These are phyloP conservation scores for Aurelia sp. DNA, from an alignment of 30 jellyfish, hydroid and myxozoan genomes.

Conservation along the genomic window DNA sequence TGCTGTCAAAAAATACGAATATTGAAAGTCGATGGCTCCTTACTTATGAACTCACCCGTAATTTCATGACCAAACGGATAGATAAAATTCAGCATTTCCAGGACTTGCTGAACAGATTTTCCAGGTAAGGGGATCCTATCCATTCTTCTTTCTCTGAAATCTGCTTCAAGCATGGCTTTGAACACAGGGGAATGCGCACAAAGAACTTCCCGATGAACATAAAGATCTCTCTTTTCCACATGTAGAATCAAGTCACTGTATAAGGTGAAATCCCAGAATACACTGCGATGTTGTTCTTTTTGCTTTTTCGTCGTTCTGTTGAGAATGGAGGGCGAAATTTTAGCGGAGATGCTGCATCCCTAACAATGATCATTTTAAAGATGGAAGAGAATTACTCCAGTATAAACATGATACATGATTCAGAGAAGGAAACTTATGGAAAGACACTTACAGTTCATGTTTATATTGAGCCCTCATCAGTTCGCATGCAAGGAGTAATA, in stretches of 20 bases:
- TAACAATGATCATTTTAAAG: too few species aligned
- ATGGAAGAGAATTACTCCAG: too few species aligned
- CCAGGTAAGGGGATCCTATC: slow-evolving; percentile 76
- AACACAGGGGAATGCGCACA: slow-evolving; percentile 83
- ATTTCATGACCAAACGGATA: slow-evolving; percentile 92
- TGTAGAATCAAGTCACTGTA: slow-evolving; percentile 61
- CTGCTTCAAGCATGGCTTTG: slow-evolving; percentile 89
- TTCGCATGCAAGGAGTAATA: too few species aligned
- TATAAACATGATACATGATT: too few species aligned
- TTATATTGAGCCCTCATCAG: too few species aligned
- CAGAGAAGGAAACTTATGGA: too few species aligned
- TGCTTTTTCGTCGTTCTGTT: slow-evolving; percentile 23
- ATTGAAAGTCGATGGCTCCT: too few species aligned
- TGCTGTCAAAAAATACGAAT: too few species aligned
- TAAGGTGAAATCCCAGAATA: slow-evolving; percentile 84
- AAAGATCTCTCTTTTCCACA: slow-evolving; percentile 59
- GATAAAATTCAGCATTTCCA: slow-evolving; percentile 77
- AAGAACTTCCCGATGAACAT: slow-evolving; percentile 73
- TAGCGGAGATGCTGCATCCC: too few species aligned
- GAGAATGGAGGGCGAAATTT: background rate
- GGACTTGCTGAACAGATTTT: slow-evolving; percentile 64
- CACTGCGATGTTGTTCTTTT: slow-evolving; percentile 43
- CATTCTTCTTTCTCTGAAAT: slow-evolving; percentile 74
- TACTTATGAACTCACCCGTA: slow-evolving; percentile 44
- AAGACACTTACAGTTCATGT: too few species aligned